Conservation (phyloP, 2,888 invertebrate genomes). For the Chymomyza fuscimana region DNA sequence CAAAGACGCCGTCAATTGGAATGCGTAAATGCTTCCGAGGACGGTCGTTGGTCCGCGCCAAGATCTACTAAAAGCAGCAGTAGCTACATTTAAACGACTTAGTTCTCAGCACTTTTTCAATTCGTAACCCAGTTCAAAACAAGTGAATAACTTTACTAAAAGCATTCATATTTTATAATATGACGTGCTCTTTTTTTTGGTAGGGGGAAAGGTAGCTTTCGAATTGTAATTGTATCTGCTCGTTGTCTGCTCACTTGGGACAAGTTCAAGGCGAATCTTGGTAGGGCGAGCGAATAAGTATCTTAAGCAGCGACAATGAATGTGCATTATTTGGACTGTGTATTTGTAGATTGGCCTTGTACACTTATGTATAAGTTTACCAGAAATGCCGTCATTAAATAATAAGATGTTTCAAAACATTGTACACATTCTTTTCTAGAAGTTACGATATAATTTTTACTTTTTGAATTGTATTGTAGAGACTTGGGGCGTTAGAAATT, state of each 20-base stretch:
- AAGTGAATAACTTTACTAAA: slow-evolving; percentile 10
- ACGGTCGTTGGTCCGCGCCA: slow-evolving; percentile 65
- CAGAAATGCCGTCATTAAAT: too few relatives aligned
- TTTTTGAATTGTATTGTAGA: too few relatives aligned
- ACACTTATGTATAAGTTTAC: too few relatives aligned
- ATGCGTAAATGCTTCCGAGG: slow-evolving; percentile 53
- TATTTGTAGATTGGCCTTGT: too few relatives aligned
- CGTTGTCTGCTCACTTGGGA: slow-evolving; percentile 26
- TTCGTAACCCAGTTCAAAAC: slow-evolving; percentile 11
- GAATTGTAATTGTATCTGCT: slow-evolving; percentile 3
- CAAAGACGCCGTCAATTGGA: slow-evolving; percentile 13
- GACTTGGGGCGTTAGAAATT: too few relatives aligned
- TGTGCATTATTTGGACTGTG: slow-evolving; percentile 21
- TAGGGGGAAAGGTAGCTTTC: slow-evolving; percentile 7
- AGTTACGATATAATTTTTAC: too few relatives aligned
- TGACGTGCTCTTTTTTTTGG: neutral
- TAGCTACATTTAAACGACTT: neutral
- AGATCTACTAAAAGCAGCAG: neutral
- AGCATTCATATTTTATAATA: slow-evolving; percentile 33
- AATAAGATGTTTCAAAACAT: too few relatives aligned
- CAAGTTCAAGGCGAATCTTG: slow-evolving; percentile 57
- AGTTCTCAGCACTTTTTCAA: neutral
- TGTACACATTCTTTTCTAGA: too few relatives aligned
- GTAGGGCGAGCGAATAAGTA: neutral
- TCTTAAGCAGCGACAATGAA: slow-evolving; percentile 26